Percentiles rank a stretch among this genome's conserved stretches.
Evolutionary conservation across 2,888 invertebrate genomes (phyloP).

Genomic region (Diarsia mendica): DNA sequence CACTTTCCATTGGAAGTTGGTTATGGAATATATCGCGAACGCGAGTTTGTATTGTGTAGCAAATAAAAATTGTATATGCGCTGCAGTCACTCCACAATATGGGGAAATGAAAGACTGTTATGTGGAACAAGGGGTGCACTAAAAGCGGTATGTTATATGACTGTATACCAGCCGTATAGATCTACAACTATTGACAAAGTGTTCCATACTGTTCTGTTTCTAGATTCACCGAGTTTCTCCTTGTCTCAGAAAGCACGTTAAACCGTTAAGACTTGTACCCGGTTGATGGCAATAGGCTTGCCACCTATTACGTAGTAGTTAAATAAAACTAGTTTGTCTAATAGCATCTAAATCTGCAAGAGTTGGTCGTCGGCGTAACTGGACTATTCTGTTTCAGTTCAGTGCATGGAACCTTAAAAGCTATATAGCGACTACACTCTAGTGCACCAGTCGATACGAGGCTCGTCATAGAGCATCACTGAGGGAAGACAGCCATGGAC

Average conservation of each 20-base stretch:
- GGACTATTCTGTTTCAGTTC: too few relatives aligned
- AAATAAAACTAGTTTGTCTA: neutral
- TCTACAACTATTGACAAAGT: neutral
- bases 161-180: neutral
- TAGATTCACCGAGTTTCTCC: neutral
- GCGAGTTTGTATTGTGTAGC: constrained; percentile 54
- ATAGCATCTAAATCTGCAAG: neutral
- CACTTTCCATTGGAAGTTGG: constrained; percentile 61
- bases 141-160: constrained; percentile 11
- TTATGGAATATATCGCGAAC: constrained; percentile 39
- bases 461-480: too few relatives aligned
- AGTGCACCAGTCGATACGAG: neutral
- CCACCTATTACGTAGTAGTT: neutral
- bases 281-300: neutral
- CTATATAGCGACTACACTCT: neutral
- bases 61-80: constrained; percentile 48
- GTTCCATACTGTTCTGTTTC: neutral
- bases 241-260: too few relatives aligned
- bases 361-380: neutral
- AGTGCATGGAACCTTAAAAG: neutral
- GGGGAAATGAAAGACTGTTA: constrained; percentile 41
- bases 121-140: constrained; percentile 20
- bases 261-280: neutral
- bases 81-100: constrained; percentile 38
- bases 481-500: neutral